phyloP scores from a whole-genome alignment of 2,888 invertebrate species.

The Polyommatus iphigenia region DNA sequence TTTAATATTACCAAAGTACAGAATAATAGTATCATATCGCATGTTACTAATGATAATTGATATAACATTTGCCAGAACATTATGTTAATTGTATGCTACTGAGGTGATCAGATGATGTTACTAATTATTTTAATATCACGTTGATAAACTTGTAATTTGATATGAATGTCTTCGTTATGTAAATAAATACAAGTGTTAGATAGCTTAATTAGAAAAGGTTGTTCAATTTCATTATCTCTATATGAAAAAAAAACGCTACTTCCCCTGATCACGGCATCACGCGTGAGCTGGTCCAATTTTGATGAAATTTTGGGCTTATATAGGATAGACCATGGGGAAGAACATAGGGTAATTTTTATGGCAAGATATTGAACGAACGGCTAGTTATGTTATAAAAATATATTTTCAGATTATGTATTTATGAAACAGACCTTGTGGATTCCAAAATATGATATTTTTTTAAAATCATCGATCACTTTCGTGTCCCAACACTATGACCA shows the following conservation, averaged over 20 bases:
- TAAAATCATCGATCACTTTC: neutral
- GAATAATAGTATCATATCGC: slow-evolving; percentile 4
- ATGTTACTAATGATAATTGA: neutral
- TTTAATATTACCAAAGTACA: neutral
- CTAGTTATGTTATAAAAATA: too few species aligned
- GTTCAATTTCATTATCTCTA: neutral
- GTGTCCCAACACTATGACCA: slow-evolving; percentile 42
- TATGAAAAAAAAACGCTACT: neutral
- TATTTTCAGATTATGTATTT: too few species aligned
- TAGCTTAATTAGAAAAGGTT: neutral
- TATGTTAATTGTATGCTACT: slow-evolving; percentile 8
- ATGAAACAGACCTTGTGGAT: too few species aligned
- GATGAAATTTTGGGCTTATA: too few species aligned
- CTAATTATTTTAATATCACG: slow-evolving; percentile 3
- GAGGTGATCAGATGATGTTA: slow-evolving; percentile 15
- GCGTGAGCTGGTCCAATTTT: too few species aligned
- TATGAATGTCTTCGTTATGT: neutral
- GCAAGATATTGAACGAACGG: too few species aligned
- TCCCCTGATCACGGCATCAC: neutral
- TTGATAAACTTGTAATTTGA: neutral
- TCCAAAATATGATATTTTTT: too few species aligned
- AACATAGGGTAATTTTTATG: too few species aligned
- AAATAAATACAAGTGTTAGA: neutral
- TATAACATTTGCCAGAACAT: neutral
- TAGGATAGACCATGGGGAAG: too few species aligned